Percentiles rank a stretch among this genome's conserved stretches.
Conservation (phyloP, 2,797 vertebrate species). For the Argentina silus region DNA sequence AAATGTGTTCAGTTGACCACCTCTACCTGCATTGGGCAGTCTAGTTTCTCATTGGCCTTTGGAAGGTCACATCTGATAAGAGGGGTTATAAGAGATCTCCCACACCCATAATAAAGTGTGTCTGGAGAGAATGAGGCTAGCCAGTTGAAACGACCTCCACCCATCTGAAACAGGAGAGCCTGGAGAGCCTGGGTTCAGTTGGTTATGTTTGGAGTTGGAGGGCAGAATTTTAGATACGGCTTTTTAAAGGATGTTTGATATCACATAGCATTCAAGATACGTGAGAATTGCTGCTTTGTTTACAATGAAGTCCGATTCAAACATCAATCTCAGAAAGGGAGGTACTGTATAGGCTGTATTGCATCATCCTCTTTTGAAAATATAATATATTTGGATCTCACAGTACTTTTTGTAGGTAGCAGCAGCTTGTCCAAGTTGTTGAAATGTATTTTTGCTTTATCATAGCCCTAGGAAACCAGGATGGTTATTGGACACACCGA, state of each 20-base stretch:
- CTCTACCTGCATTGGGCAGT: slow-evolving; percentile 11
- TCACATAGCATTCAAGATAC: too few relatives aligned
- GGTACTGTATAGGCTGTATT: too few relatives aligned
- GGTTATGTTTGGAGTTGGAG: background rate
- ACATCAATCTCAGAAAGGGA: too few relatives aligned
- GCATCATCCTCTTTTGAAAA: too few relatives aligned
- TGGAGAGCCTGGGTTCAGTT: background rate
- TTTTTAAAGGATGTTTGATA: too few relatives aligned
- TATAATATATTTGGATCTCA: background rate
- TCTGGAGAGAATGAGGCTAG: slow-evolving; percentile 14
- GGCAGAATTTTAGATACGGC: too few relatives aligned
- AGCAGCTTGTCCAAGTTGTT: background rate
- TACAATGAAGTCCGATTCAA: too few relatives aligned
- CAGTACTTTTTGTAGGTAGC: background rate
- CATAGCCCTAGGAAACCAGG: slow-evolving; percentile 10
- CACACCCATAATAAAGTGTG: slow-evolving; percentile 10
- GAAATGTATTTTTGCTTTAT: background rate
- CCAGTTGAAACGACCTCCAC: slow-evolving; percentile 5
- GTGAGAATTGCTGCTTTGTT: too few relatives aligned
- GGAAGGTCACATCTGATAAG: slow-evolving; percentile 44
- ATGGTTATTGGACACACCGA: slow-evolving; percentile 18
- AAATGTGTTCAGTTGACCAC: slow-evolving; percentile 8
- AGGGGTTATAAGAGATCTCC: slow-evolving; percentile 10
- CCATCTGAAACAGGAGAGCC: background rate
- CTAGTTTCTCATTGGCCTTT: slow-evolving; percentile 13